phyloP scores from a whole-genome alignment of 2,113 vertebrate genomes.

The Pomatostomus ruficeps region DNA sequence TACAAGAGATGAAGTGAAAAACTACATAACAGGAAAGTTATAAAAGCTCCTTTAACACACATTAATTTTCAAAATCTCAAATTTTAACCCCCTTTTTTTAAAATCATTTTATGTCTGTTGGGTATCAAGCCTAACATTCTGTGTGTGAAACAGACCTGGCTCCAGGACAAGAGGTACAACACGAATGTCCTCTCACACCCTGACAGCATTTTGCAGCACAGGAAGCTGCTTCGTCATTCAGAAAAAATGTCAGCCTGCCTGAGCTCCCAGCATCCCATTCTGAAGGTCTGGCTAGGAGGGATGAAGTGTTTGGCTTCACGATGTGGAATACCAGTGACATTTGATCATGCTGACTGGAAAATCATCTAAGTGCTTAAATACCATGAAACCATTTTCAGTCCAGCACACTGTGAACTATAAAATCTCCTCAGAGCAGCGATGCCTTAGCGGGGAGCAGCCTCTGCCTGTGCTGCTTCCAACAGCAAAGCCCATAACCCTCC shows the following conservation, averaged over 20 bases:
- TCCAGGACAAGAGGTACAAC: neutral
- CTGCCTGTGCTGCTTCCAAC: conserved; percentile 28
- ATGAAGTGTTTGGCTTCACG: neutral
- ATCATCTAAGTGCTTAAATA: conserved; percentile 63
- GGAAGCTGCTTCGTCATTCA: conserved; percentile 55
- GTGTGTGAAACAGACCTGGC: neutral
- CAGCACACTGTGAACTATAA: conserved; percentile 24
- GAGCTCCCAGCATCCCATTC: conserved; percentile 47
- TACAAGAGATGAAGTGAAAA: neutral
- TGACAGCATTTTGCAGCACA: conserved; percentile 41
- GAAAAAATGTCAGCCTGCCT: conserved; percentile 57
- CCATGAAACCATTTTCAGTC: conserved; percentile 55
- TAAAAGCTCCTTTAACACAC: neutral
- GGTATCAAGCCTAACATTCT: neutral
- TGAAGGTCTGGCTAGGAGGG: conserved; percentile 14
- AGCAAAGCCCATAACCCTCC: conserved; percentile 31
- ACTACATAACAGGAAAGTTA: neutral
- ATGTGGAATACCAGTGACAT: conserved; percentile 56
- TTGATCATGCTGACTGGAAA: conserved; percentile 57
- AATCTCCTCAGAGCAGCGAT: conserved; percentile 43
- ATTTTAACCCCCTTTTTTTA: neutral
- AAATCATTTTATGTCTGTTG: neutral
- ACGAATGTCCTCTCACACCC: conserved; percentile 39
- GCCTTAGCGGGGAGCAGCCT: conserved; percentile 53
- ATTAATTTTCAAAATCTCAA: neutral